Percentiles rank a stretch among this genome's conserved stretches.
These are phyloP conservation scores for Lucinisca nassula DNA, from an alignment of 2,888 invertebrate species.

Conservation along the genomic window DNA sequence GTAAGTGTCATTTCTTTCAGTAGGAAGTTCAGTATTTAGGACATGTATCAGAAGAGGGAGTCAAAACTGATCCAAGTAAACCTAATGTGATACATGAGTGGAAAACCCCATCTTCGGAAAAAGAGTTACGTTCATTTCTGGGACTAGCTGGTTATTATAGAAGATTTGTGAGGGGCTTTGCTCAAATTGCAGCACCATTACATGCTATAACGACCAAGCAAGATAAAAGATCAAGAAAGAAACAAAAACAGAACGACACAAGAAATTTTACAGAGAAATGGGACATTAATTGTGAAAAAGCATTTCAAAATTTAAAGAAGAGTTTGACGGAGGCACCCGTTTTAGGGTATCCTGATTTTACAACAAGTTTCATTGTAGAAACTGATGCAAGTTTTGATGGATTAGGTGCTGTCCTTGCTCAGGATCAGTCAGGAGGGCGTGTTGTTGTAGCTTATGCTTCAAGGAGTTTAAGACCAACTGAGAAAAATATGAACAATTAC, in stretches of 20 bases:
- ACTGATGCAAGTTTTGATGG: slow-evolving; percentile 64
- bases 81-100: slow-evolving; percentile 51
- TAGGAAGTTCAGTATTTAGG: slow-evolving; percentile 39
- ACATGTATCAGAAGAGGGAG: no score
- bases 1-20: slow-evolving; percentile 54
- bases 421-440: slow-evolving; percentile 47
- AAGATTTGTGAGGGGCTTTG: slow-evolving; percentile 45
- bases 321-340: slow-evolving; percentile 49
- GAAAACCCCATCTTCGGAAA: slow-evolving; percentile 14
- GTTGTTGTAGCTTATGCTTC: slow-evolving; percentile 66
- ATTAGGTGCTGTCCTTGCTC: slow-evolving; percentile 62
- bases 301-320: slow-evolving; percentile 59
- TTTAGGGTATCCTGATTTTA: slow-evolving; percentile 65
- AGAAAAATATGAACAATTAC: slow-evolving; percentile 64
- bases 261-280: slow-evolving; percentile 25
- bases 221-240: not conserved
- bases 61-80: slow-evolving; percentile 33
- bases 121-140: slow-evolving; percentile 19
- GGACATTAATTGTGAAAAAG: slow-evolving; percentile 31
- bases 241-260: not conserved
- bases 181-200: slow-evolving; percentile 35
- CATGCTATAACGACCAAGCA: slow-evolving; percentile 12
- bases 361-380: slow-evolving; percentile 57
- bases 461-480: slow-evolving; percentile 50
- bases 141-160: no score